Base-by-base conservation (phyloP, 2,797 vertebrate species). In the Oreochromis mossambicus region DNA sequence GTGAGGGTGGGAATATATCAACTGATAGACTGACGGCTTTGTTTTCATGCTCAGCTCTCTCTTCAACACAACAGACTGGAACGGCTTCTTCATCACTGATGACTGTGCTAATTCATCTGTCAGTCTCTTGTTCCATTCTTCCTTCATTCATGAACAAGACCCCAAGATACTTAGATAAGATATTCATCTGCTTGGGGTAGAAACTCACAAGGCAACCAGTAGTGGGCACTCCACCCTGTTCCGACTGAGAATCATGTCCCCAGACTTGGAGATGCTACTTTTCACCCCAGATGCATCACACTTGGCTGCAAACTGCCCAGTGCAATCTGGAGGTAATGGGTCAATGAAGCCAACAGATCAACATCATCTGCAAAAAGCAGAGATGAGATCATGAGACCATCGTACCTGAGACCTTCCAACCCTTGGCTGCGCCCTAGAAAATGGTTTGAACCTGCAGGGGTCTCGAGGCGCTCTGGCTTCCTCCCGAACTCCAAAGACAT, bases 361-460 rank as follows among this genome's bases (percentile, higher is more conserved):
- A 8, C 3, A 38, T 61, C 29, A 34, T 66, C 34, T 66, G 34
- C 61, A 66, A 66, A 38, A 66, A 66, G 61, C 61, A 66, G 19
- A 66, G n/a, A 41, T 21, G 36, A 21, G n/a, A 8, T 41, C 19
- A n/a, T 2, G 12, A 41, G 19, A 66, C 11, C 19, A 0, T 7
- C 0, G 6, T 36, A 36, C 19, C 11, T 1, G 4, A 66, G 19
- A 66, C 0, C 34, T 13, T 38, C 34, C 17, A n/a, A 11, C 1
- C 11, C 61, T 21, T 36, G 17, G 17, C 10, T 13, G 19, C 6
- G 3, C 19, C 19, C 19, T 38, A 43, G 21, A 73, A 46, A 73
- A 26, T 29, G 41, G 36, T 24, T 14, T 41, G n/a, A 24, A 68
- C 4, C 63, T 68, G 36, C 5, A 21, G 34, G 61, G 19, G 36